Percentiles rank a stretch among this genome's conserved stretches.
These are phyloP conservation scores for Eublepharis macularius DNA, from an alignment of 2,113 vertebrate genomes.

Conservation along the genomic window DNA sequence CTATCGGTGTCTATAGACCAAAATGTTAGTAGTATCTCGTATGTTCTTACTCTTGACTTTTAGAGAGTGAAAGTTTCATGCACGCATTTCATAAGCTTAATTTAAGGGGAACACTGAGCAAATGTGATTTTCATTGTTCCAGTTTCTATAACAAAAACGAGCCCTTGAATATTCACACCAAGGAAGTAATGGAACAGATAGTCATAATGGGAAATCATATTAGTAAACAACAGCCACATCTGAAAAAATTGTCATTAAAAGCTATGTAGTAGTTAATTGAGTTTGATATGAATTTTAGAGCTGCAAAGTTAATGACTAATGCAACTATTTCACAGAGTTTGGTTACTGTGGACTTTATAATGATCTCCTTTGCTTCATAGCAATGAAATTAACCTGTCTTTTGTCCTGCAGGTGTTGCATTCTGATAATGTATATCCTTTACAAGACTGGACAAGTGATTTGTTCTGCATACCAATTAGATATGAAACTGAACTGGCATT, in stretches of 20 bases:
- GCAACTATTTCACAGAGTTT: slow-evolving; percentile 80
- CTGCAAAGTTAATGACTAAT: slow-evolving; percentile 82
- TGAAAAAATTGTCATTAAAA: slow-evolving; percentile 81
- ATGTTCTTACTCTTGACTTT: slow-evolving; percentile 58
- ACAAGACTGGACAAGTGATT: slow-evolving; percentile 76
- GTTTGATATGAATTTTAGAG: slow-evolving; percentile 82
- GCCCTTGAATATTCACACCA: slow-evolving; percentile 71
- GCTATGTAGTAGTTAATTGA: slow-evolving; percentile 82
- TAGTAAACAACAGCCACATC: slow-evolving; percentile 79
- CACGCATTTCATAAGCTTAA: slow-evolving; percentile 63
- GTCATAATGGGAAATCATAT: slow-evolving; percentile 72
- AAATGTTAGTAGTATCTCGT: slow-evolving; percentile 31
- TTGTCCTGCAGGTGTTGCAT: slow-evolving; percentile 82
- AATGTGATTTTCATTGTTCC: slow-evolving; percentile 69
- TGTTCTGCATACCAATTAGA: slow-evolving; percentile 76
- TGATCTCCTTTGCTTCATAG: slow-evolving; percentile 76
- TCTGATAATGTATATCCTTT: slow-evolving; percentile 82
- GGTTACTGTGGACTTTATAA: slow-evolving; percentile 76
- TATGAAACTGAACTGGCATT: slow-evolving; percentile 66
- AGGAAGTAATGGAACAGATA: slow-evolving; percentile 68
- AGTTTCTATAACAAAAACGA: slow-evolving; percentile 71
- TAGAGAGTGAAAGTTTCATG: slow-evolving; percentile 59
- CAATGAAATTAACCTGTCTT: slow-evolving; percentile 83
- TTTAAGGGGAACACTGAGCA: slow-evolving; percentile 66
- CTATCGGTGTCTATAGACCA: slow-evolving; percentile 34